These are phyloP conservation scores for Pelochelys cantorii DNA, from an alignment of 2,797 vertebrate species.

Conservation along the genomic window DNA sequence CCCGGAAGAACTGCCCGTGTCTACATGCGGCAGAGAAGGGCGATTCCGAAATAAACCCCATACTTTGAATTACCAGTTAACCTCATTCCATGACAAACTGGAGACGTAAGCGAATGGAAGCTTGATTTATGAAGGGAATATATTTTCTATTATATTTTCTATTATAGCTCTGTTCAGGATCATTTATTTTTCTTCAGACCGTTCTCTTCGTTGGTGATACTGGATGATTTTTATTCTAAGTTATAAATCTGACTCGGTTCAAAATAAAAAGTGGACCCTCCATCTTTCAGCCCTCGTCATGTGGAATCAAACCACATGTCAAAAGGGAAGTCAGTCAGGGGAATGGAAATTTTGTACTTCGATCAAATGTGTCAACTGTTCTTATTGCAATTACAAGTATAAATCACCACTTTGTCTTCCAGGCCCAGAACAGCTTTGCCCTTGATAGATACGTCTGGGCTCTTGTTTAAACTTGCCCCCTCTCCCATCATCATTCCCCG, in stretches of 20 bases:
- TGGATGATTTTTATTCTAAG: background rate
- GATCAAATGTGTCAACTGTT: conserved; percentile 11
- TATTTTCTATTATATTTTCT: background rate
- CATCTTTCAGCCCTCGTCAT: background rate
- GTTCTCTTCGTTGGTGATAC: background rate
- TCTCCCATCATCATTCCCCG: background rate
- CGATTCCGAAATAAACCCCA: too few species aligned
- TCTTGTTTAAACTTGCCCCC: background rate
- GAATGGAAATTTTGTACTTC: accelerated
- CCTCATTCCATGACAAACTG: too few species aligned
- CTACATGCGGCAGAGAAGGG: too few species aligned
- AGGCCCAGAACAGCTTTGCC: background rate
- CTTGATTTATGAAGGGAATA: background rate
- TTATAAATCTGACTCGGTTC: conserved; percentile 17
- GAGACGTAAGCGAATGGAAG: background rate
- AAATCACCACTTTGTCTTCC: background rate
- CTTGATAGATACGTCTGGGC: background rate
- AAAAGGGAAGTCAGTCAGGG: conserved; percentile 3
- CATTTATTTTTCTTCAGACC: conserved; percentile 17
- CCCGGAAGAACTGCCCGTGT: too few species aligned
- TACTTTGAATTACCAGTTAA: too few species aligned
- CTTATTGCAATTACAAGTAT: background rate
- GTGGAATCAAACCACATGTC: background rate
- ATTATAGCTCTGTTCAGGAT: background rate
- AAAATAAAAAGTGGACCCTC: background rate